Conservation (phyloP, 2,888 invertebrate genomes). For the Colostygia pectinataria region DNA sequence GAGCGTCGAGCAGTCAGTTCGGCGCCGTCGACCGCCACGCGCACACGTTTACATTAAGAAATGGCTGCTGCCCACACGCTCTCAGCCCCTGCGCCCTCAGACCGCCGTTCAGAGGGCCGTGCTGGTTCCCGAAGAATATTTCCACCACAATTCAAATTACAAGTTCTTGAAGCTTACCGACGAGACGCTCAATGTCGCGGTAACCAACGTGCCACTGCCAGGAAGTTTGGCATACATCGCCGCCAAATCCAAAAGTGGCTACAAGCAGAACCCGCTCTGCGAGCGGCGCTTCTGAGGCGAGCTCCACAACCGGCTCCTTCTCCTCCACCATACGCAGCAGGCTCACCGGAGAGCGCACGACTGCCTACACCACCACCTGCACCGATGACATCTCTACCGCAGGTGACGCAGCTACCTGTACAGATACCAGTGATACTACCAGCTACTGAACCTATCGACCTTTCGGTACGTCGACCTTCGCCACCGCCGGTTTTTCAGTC, state of each 20-base stretch:
- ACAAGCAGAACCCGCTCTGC: conserved; percentile 90
- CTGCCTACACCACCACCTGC: conserved; percentile 68
- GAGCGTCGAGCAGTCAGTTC: conserved; percentile 74
- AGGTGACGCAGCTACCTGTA: conserved; percentile 44
- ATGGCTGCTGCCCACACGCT: conserved; percentile 79
- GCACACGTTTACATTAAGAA: conserved; percentile 59
- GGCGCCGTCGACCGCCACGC: conserved; percentile 78
- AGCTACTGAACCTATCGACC: conserved; percentile 63
- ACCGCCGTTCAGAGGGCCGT: conserved; percentile 79
- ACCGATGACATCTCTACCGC: conserved; percentile 45
- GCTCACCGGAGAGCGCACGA: conserved; percentile 73
- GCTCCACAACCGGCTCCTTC: conserved; percentile 77
- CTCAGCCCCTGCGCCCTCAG: conserved; percentile 73
- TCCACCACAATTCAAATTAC: conserved; percentile 94
- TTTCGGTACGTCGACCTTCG: conserved; percentile 63
- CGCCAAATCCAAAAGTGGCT: conserved; percentile 96
- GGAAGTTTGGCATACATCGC: conserved; percentile 94
- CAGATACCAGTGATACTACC: conserved; percentile 52
- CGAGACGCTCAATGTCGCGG: conserved; percentile 94
- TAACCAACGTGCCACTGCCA: conserved; percentile 94
- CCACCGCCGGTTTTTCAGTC: conserved; percentile 63
- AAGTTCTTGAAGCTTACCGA: conserved; percentile 94
- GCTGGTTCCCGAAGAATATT: conserved; percentile 94
- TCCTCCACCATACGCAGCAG: conserved; percentile 71
- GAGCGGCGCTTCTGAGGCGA: conserved; percentile 85